Conservation (phyloP, 2,888 invertebrate species). For the Erebia ligea region DNA sequence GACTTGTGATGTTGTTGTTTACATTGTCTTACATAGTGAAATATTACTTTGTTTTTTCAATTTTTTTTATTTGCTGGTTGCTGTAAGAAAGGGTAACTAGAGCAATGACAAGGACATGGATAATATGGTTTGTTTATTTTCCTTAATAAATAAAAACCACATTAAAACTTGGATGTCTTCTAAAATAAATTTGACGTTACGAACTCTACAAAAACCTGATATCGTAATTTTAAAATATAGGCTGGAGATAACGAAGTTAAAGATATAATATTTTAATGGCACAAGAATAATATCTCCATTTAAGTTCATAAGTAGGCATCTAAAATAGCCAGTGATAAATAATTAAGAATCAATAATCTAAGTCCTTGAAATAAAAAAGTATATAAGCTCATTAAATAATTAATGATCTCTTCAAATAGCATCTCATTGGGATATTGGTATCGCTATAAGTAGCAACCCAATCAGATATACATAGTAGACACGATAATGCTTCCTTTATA, state of each 20-base stretch:
- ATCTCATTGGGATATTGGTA: too few species aligned
- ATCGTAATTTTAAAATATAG: background rate
- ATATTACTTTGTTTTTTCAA: background rate
- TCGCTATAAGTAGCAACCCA: too few species aligned
- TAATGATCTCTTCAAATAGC: too few species aligned
- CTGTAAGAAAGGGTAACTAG: background rate
- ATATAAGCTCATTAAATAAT: too few species aligned
- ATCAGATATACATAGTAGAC: background rate
- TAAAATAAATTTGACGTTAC: background rate
- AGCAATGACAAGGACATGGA: background rate
- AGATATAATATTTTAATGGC: too few species aligned
- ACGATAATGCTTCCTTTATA: background rate
- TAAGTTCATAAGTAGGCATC: too few species aligned
- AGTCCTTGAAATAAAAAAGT: too few species aligned
- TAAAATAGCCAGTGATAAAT: too few species aligned
- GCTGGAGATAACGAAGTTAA: background rate
- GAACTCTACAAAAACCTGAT: background rate
- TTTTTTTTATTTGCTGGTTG: background rate
- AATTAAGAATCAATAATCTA: too few species aligned
- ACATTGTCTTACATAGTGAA: background rate
- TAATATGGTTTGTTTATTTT: background rate
- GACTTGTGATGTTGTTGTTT: background rate
- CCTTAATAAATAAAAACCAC: slow-evolving; percentile 8
- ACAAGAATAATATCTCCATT: too few species aligned
- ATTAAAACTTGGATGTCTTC: background rate